Evolutionary conservation across 2,888 invertebrate genomes (phyloP).

Genomic region (Cryptus viduatorius): DNA sequence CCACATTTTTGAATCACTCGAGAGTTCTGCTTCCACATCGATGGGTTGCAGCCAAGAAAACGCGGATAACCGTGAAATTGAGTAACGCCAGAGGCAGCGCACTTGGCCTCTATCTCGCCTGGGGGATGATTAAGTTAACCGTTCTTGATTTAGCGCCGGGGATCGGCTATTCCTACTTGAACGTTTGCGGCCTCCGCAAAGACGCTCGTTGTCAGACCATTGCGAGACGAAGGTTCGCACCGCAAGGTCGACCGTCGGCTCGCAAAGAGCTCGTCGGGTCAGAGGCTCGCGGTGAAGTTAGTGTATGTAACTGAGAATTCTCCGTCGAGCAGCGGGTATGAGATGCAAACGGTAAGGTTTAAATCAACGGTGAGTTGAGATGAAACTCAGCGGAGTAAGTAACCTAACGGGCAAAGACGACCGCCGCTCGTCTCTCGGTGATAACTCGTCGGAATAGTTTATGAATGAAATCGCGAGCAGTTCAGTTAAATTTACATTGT

Average conservation of each 20-base stretch:
- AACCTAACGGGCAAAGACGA: constrained; percentile 7
- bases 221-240: constrained; percentile 82
- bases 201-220: constrained; percentile 76
- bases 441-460: not conserved
- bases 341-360: constrained; percentile 23
- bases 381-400: not conserved
- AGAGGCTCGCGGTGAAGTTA: constrained; percentile 15
- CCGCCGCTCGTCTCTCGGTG: not conserved
- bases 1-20: constrained; percentile 46
- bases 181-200: constrained; percentile 59
- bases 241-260: constrained; percentile 67
- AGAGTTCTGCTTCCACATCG: constrained; percentile 40
- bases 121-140: constrained; percentile 71
- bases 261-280: constrained; percentile 53
- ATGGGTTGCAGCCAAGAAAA: constrained; percentile 24
- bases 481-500: not conserved
- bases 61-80: constrained; percentile 66
- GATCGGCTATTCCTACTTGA: constrained; percentile 43
- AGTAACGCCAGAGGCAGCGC: constrained; percentile 61
- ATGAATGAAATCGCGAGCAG: not conserved
- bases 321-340: not conserved
- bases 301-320: constrained; percentile 7
- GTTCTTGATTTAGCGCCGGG: constrained; percentile 71
- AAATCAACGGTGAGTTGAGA: not conserved
- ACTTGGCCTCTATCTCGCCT: constrained; percentile 33